A percentile compares a stretch with the other conserved stretches of the same genome.
Conservation (phyloP, 1,140 invertebrate genomes). For the Metaphire vulgaris region DNA sequence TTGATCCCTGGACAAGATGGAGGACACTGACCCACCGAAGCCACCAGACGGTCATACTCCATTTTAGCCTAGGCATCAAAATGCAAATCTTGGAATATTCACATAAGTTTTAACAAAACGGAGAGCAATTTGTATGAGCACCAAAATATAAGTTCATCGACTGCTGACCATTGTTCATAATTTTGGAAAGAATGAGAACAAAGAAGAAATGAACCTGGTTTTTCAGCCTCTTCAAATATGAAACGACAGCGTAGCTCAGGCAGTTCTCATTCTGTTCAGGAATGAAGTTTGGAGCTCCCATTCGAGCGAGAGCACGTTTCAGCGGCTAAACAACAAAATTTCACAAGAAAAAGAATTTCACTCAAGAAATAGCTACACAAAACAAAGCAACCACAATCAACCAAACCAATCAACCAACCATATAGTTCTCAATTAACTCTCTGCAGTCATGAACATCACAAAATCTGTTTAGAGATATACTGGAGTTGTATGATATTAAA, state of each 20-base stretch:
- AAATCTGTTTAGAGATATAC: too few species aligned
- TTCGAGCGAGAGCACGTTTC: constrained; percentile 74
- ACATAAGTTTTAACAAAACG: too few species aligned
- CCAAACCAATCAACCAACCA: too few species aligned
- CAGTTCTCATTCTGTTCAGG: constrained; percentile 88
- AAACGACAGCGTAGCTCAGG: constrained; percentile 84
- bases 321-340: constrained; percentile 63
- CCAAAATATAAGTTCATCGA: too few species aligned
- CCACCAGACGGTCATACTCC: constrained; percentile 78
- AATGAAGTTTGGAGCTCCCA: constrained; percentile 62
- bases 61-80: constrained; percentile 68
- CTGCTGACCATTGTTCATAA: too few species aligned
- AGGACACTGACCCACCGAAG: constrained; percentile 59
- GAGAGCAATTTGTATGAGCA: too few species aligned
- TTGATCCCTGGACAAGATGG: constrained; percentile 63
- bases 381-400: constrained; percentile 15
- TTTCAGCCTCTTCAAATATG: constrained; percentile 90
- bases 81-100: background rate
- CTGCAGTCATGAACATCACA: too few species aligned
- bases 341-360: constrained; percentile 22
- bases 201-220: constrained; percentile 60
- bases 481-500: too few species aligned
- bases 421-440: too few species aligned
- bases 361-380: constrained; percentile 22
- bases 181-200: too few species aligned